Conservation (phyloP, 2,888 invertebrate genomes). For the Clostera curtula region DNA sequence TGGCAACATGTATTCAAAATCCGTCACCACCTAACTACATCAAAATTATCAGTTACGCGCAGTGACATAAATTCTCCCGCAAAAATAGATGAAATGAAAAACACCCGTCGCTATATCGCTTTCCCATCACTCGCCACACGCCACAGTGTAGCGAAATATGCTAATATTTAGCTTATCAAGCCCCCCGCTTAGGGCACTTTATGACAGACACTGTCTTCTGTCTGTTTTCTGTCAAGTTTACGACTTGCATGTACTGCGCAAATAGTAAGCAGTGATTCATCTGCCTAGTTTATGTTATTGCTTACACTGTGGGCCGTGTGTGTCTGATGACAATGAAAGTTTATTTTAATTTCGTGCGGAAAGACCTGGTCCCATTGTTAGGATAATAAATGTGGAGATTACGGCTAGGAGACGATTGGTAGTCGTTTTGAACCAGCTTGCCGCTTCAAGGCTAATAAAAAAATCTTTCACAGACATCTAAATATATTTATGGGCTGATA, state of each 20-base stretch:
- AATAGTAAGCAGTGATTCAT: conserved; percentile 34
- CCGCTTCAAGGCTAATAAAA: too few relatives aligned
- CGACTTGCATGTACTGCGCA: conserved; percentile 23
- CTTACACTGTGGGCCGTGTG: conserved; percentile 22
- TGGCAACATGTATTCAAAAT: too few relatives aligned
- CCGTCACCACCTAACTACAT: too few relatives aligned
- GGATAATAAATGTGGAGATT: too few relatives aligned
- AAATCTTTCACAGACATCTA: too few relatives aligned
- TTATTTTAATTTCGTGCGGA: conserved; percentile 20
- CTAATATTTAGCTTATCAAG: conserved; percentile 33
- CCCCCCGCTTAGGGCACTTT: conserved; percentile 35
- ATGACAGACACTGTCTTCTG: conserved; percentile 40
- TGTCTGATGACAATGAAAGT: conserved; percentile 20
- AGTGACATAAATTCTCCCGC: too few relatives aligned
- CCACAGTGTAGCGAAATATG: conserved; percentile 24
- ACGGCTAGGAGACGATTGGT: too few relatives aligned
- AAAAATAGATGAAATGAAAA: too few relatives aligned
- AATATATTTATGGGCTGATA: too few relatives aligned
- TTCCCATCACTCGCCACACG: conserved; percentile 13
- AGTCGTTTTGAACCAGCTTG: too few relatives aligned
- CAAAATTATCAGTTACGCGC: too few relatives aligned
- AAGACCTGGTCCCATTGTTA: neutral
- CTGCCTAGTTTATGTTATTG: conserved; percentile 48
- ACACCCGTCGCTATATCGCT: too few relatives aligned
- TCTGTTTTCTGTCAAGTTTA: conserved; percentile 21